Percentiles rank a stretch among this genome's conserved stretches.
These are phyloP conservation scores for Graptemys geographica DNA, from an alignment of 2,797 vertebrate genomes.

Conservation along the genomic window DNA sequence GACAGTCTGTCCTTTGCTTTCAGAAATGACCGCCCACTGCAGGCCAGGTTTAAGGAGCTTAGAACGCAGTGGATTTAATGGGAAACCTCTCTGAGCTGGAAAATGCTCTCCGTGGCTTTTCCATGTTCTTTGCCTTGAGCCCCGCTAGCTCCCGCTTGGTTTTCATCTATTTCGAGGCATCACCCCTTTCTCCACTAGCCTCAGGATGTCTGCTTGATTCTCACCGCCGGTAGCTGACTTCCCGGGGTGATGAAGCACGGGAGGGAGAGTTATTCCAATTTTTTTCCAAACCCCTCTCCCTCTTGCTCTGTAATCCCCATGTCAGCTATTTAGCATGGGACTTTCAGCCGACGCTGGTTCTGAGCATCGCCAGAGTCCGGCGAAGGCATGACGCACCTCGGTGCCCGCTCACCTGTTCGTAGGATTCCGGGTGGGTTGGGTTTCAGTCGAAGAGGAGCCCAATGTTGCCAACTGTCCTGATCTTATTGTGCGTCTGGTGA, in stretches of 20 bases:
- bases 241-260: neutral
- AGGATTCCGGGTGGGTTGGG: neutral
- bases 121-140: neutral
- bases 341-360: rapidly evolving
- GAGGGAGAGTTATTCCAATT: neutral
- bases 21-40: neutral
- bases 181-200: too few relatives aligned
- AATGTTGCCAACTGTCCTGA: neutral
- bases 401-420: neutral
- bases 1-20: neutral
- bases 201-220: neutral
- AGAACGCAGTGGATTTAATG: neutral
- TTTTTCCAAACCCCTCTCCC: neutral
- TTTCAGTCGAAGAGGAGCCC: neutral
- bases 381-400: neutral
- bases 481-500: neutral
- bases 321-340: neutral
- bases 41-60: neutral
- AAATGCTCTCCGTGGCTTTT: neutral
- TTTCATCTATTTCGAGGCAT: neutral
- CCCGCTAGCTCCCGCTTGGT: neutral
- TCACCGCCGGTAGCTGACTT: neutral
- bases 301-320: neutral
- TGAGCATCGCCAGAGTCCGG: neutral
- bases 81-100: neutral